Evolutionary conservation across 2,113 vertebrate genomes (phyloP).

Genomic region (Candoia aspera): DNA sequence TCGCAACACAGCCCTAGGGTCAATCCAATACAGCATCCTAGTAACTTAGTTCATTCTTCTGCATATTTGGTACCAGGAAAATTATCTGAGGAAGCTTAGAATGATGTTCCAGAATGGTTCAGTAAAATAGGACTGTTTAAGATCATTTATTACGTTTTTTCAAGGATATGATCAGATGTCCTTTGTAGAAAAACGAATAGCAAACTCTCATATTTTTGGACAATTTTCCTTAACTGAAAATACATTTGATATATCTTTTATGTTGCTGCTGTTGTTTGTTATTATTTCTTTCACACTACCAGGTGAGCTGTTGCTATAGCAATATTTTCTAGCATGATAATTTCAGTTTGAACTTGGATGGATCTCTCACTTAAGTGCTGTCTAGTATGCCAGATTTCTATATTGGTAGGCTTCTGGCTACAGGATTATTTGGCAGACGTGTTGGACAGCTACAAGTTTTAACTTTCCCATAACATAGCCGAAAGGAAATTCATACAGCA

Average conservation of each 20-base stretch:
- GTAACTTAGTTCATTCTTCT: not conserved
- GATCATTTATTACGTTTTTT: not conserved
- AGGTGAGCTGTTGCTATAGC: not conserved
- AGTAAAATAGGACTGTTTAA: not conserved
- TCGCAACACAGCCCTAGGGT: not conserved
- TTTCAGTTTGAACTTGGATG: not conserved
- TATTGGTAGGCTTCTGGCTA: not conserved
- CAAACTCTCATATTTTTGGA: not conserved
- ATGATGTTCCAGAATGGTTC: not conserved
- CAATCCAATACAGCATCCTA: no score
- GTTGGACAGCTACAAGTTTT: not conserved
- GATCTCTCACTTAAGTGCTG: not conserved
- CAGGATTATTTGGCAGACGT: not conserved
- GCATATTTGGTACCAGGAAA: not conserved
- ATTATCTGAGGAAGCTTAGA: not conserved
- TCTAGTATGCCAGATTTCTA: not conserved
- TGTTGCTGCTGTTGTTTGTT: no score
- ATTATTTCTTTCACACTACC: not conserved
- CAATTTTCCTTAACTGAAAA: not conserved
- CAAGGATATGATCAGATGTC: not conserved
- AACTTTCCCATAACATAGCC: not conserved
- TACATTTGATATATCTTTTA: not conserved
- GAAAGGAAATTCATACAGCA: not conserved
- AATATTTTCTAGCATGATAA: not conserved
- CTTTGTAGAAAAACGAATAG: not conserved